Evolutionary conservation across 2,797 vertebrate species (phyloP).

Genomic region (Tapera naevia): DNA sequence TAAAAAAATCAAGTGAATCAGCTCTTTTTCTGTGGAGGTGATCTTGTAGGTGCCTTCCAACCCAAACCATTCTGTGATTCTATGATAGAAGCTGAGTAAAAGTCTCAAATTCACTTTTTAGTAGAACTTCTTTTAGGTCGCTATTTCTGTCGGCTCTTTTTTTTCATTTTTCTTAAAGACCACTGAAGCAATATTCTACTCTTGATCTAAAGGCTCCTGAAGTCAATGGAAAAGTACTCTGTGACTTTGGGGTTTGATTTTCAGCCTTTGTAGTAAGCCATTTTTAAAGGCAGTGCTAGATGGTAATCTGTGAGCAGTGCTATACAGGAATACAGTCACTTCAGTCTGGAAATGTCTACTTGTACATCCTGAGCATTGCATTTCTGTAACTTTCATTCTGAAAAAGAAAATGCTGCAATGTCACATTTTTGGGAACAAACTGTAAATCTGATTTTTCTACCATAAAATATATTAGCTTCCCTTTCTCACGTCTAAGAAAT

Average conservation of each 20-base stretch:
- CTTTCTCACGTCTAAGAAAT: not conserved
- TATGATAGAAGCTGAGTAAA: not conserved
- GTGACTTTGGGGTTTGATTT: not conserved
- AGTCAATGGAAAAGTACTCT: not conserved
- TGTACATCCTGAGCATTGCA: not conserved
- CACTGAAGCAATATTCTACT: not conserved
- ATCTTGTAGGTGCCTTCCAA: too few relatives aligned
- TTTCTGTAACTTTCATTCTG: not conserved
- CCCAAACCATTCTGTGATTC: too few relatives aligned
- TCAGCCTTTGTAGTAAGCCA: not conserved
- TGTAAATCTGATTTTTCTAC: not conserved
- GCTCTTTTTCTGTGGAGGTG: not conserved
- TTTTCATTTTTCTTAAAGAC: not conserved
- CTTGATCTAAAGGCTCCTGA: not conserved
- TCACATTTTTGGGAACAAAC: not conserved
- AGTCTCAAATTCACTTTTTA: not conserved
- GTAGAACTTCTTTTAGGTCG: not conserved
- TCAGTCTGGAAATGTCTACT: not conserved
- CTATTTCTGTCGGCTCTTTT: not conserved
- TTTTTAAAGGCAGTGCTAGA: not conserved
- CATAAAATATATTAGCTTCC: not conserved
- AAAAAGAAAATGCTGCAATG: not conserved
- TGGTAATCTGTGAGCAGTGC: not conserved
- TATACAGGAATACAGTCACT: not conserved
- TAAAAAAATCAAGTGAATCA: not conserved